Conservation (phyloP, 2,113 vertebrate species). For the Mormoops blainvillei region DNA sequence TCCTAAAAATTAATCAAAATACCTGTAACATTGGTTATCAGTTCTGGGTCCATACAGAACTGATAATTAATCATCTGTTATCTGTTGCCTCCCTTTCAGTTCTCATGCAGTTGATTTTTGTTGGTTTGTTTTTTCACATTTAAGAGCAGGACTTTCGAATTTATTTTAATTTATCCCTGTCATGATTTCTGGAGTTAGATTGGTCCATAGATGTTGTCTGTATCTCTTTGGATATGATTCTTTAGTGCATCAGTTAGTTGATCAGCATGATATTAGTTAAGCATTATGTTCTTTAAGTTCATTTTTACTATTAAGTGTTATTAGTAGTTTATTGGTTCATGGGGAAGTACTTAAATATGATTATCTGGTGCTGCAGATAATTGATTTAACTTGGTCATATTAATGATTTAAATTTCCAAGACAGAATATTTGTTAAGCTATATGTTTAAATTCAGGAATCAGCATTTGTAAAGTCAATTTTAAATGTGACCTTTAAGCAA, state of each 20-base stretch:
- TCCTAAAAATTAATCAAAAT: not conserved
- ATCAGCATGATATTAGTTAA: not conserved
- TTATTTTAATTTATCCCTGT: not conserved
- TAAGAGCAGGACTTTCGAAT: not conserved
- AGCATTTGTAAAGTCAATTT: slow-evolving; percentile 3
- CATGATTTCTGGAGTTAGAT: slow-evolving; percentile 8
- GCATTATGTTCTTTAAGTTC: not conserved
- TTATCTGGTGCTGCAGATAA: not conserved
- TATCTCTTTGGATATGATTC: not conserved
- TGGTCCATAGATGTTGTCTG: not conserved
- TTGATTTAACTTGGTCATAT: not conserved
- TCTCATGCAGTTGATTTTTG: not conserved
- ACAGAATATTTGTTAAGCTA: not conserved
- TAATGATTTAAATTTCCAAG: not conserved
- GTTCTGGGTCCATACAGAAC: not conserved
- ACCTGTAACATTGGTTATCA: not conserved
- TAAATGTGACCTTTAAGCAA: not conserved
- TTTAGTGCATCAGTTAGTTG: not conserved
- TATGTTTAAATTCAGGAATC: not conserved
- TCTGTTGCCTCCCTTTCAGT: not conserved
- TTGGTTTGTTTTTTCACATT: not conserved
- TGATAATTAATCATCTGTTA: not conserved
- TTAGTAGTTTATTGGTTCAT: not conserved
- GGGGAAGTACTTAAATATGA: not conserved
- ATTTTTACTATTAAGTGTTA: not conserved